Conservation (phyloP, 2,797 vertebrate species). For the Gallinago solitaria region DNA sequence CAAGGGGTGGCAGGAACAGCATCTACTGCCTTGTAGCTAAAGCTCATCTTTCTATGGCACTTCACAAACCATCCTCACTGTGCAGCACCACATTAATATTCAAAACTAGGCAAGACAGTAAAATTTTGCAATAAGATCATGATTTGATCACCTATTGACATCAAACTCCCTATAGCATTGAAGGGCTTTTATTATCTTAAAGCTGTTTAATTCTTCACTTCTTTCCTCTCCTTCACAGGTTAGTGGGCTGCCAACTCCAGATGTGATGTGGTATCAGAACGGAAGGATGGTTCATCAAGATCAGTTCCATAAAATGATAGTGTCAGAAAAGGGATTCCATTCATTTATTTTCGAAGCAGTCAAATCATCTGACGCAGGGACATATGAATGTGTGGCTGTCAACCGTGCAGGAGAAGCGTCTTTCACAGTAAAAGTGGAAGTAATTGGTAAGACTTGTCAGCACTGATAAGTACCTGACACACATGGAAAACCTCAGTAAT, state of each 20-base stretch:
- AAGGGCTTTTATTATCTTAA: not conserved
- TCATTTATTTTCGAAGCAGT: slow-evolving; percentile 96
- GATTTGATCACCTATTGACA: not conserved
- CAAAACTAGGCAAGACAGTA: not conserved
- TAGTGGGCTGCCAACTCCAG: slow-evolving; percentile 89
- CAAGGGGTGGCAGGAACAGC: not conserved
- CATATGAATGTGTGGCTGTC: slow-evolving; percentile 89
- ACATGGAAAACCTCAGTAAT: not conserved
- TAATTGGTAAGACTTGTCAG: slow-evolving; percentile 83
- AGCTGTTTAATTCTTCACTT: not conserved
- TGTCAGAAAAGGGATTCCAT: slow-evolving; percentile 94
- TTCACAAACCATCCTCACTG: not conserved
- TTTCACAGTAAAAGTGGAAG: slow-evolving; percentile 87
- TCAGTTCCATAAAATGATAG: slow-evolving; percentile 95
- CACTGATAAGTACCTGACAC: not conserved
- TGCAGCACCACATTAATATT: not conserved
- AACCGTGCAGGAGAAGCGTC: slow-evolving; percentile 91
- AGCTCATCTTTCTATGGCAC: not conserved
- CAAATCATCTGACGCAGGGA: slow-evolving; percentile 88
- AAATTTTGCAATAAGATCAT: not conserved
- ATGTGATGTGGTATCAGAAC: slow-evolving; percentile 93
- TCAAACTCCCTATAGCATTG: not conserved
- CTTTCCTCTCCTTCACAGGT: slow-evolving; percentile 80
- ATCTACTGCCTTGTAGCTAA: not conserved
- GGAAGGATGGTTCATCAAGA: slow-evolving; percentile 91